Percentiles rank a stretch among this genome's conserved stretches.
Conservation (phyloP, 2,113 vertebrate genomes). For the Saimiri boliviensis region DNA sequence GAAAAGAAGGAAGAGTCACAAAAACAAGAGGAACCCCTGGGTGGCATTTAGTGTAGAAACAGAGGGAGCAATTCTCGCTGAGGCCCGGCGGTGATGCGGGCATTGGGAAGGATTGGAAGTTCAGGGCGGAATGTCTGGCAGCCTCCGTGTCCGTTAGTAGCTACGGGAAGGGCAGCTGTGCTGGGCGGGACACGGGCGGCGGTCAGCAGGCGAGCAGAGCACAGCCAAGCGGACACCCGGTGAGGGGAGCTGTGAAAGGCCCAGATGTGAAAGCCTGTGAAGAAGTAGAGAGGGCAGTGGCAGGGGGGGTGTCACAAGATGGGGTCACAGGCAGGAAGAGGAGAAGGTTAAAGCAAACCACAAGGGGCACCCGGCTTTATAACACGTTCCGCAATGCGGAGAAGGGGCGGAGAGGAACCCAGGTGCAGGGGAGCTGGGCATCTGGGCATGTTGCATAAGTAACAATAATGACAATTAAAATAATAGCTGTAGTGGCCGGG, state of each 20-base stretch:
- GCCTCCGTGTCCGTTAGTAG: background rate
- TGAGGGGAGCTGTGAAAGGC: background rate
- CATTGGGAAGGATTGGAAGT: background rate
- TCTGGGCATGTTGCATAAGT: rapidly evolving
- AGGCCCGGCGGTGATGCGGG: background rate
- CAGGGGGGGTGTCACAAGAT: background rate
- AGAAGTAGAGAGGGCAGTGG: background rate
- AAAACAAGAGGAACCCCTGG: background rate
- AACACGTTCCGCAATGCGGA: rapidly evolving
- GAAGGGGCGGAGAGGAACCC: no score
- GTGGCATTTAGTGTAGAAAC: slow-evolving; percentile 19
- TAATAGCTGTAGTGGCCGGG: rapidly evolving
- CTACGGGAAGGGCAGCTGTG: slow-evolving; percentile 54
- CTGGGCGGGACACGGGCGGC: background rate
- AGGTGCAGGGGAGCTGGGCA: background rate
- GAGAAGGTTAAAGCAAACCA: background rate
- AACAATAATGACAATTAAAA: rapidly evolving
- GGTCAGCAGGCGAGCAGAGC: background rate
- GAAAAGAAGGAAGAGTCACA: background rate
- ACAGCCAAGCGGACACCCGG: background rate
- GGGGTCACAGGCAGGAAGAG: background rate
- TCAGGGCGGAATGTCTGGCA: slow-evolving; percentile 37
- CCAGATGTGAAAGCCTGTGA: background rate
- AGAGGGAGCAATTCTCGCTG: background rate
- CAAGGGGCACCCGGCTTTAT: rapidly evolving